Evolutionary conservation across 2,888 invertebrate species (phyloP).

Genomic region (Epinotia bilunana): DNA sequence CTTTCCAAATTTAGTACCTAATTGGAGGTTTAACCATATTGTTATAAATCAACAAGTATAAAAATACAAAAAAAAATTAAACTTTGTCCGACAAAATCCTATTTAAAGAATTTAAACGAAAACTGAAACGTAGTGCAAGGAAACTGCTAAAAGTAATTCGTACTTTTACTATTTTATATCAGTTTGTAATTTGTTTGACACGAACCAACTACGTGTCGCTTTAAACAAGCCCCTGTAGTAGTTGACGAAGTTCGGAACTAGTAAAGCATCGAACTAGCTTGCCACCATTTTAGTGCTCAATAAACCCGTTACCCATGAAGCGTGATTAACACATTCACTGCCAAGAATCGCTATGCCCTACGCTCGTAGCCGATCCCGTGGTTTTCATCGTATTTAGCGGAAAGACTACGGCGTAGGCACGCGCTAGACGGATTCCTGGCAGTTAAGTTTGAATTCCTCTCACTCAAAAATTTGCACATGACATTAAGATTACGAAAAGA

Average conservation of each 20-base stretch:
- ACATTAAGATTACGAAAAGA: neutral
- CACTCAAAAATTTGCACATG: neutral
- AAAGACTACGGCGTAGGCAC: no score
- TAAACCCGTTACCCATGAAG: neutral
- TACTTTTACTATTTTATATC: neutral
- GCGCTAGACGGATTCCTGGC: neutral
- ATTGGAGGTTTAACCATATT: no score
- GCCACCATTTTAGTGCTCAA: neutral
- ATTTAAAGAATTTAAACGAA: no score
- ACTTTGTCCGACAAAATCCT: no score
- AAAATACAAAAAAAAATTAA: no score
- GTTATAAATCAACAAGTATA: no score
- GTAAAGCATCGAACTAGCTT: neutral
- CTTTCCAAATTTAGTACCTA: no score
- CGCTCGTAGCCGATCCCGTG: no score
- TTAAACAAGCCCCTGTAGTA: conserved; percentile 1
- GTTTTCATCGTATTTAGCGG: no score
- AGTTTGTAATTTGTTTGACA: conserved; percentile 10
- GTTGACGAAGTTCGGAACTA: conserved; percentile 13
- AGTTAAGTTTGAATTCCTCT: neutral
- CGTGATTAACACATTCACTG: no score
- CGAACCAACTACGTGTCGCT: neutral
- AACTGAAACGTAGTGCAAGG: no score
- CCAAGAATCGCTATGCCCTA: no score
- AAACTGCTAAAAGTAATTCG: neutral